Evolutionary conservation across 2,113 vertebrate genomes (phyloP), one percentile per base, ranked within the genome.

Genomic region (Panthera leo): DNA sequence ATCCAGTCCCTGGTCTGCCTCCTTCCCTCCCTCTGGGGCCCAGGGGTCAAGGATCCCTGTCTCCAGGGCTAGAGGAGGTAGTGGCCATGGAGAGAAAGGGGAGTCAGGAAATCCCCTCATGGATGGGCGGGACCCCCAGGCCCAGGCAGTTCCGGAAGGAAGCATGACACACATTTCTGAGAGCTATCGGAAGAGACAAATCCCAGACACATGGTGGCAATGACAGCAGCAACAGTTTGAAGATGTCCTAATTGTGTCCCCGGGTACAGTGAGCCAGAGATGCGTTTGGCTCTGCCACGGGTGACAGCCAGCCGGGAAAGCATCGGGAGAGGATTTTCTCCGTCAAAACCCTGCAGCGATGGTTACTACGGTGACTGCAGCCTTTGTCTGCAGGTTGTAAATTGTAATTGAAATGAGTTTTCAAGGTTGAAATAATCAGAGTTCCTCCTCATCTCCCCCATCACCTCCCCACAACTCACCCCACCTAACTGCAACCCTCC

Each of bases 231-330:
- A 90, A 93, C 97, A 93, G 92, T 95, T 29, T 91, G 97, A 98
- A 98, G 98, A 97, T 97, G 95, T 98, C 97, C 98, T 98, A 98
- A 98, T 97, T 98, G 98, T 98, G 98, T 98, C 98, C 98, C 5
- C 53, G 97, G 98, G 98, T 97, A 95, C 96, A 90, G 34, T 4
- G 86, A 97, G 94, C 88, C 76, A 70, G 92, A 97, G 95, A 97
- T 4, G 85, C 14, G 0, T 70, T 86, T 85, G 94, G 82, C 97
- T 96, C 85, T 25, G 86, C 95, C 88, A 90, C 3, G 36, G 94
- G 86, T 95, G 97, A 97, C 98, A 97, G 96, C 78, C 95, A 97
- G 89, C 85, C 25, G 6, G 70, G 75, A 92, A 89, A n/a, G 78
- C 39, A 15, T 67, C 2, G 19, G 55, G 70, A 93, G 94, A 96